Conservation (phyloP, 2,113 vertebrate genomes). For the Sinocyclocheilus grahami region DNA sequence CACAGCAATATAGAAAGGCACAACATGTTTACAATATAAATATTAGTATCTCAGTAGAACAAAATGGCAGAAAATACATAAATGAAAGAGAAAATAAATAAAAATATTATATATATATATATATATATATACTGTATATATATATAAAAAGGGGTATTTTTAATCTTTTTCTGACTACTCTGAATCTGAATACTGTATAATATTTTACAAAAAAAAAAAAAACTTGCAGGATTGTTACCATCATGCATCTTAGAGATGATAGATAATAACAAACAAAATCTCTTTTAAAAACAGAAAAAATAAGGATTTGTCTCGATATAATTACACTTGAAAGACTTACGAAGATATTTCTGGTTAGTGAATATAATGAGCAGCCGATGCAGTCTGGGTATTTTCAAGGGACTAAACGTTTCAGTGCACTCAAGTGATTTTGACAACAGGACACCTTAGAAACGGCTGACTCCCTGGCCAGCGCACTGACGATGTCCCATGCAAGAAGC, state of each 20-base stretch:
- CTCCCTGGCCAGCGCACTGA: neutral
- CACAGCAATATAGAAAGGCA: no score
- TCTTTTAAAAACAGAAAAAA: neutral
- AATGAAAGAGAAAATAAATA: neutral
- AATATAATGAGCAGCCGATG: neutral
- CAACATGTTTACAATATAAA: neutral
- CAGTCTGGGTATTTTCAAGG: neutral
- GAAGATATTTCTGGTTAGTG: neutral
- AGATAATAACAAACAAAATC: neutral
- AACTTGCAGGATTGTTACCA: neutral
- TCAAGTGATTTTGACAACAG: conserved; percentile 4
- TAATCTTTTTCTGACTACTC: neutral
- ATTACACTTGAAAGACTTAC: neutral
- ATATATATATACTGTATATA: no score
- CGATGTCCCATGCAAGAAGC: neutral
- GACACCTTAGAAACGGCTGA: neutral
- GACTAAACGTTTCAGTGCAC: neutral
- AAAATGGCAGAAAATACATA: neutral
- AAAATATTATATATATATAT: no score
- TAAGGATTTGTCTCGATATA: neutral
- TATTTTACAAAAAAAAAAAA: neutral
- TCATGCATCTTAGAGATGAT: neutral
- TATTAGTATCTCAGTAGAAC: neutral
- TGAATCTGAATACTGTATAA: neutral
- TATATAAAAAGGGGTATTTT: neutral